A percentile compares a stretch with the other conserved stretches of the same genome.
Conservation (phyloP, 1,140 invertebrate genomes). For the Trichonephila inaurata region DNA sequence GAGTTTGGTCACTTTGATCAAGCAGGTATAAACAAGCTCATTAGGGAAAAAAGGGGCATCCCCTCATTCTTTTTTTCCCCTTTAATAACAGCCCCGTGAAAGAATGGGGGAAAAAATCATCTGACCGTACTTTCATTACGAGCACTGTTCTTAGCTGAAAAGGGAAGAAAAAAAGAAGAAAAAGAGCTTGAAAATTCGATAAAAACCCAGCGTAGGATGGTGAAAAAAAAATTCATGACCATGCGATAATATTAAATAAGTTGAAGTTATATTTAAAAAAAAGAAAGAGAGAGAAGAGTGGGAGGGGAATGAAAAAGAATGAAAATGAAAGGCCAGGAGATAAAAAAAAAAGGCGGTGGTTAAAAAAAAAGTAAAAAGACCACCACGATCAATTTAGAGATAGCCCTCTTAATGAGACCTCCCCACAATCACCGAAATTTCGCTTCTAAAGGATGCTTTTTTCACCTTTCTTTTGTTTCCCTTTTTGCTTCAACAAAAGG, state of each 20-base stretch:
- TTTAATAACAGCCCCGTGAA: neutral
- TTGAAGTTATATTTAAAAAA: neutral
- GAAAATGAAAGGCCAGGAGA: neutral
- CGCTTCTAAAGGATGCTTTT: neutral
- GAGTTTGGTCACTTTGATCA: slow-evolving; percentile 12
- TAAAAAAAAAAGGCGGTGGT: neutral
- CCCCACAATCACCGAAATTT: neutral
- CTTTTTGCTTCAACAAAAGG: neutral
- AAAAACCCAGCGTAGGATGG: neutral
- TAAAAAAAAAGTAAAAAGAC: neutral
- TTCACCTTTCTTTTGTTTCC: neutral
- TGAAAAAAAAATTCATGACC: neutral
- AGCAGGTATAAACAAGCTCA: slow-evolving; percentile 17
- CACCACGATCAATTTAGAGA: neutral
- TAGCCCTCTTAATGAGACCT: neutral
- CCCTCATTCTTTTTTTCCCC: neutral
- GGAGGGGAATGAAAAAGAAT: neutral
- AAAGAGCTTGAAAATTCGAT: neutral
- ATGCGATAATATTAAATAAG: slow-evolving; percentile 23
- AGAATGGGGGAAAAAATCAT: neutral
- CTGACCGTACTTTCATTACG: neutral
- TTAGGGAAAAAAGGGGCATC: neutral
- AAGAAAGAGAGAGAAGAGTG: too few species aligned
- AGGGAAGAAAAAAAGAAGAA: neutral
- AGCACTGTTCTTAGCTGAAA: neutral